Conservation (phyloP, 2,113 vertebrate species). For the Australoheros scitulus region DNA sequence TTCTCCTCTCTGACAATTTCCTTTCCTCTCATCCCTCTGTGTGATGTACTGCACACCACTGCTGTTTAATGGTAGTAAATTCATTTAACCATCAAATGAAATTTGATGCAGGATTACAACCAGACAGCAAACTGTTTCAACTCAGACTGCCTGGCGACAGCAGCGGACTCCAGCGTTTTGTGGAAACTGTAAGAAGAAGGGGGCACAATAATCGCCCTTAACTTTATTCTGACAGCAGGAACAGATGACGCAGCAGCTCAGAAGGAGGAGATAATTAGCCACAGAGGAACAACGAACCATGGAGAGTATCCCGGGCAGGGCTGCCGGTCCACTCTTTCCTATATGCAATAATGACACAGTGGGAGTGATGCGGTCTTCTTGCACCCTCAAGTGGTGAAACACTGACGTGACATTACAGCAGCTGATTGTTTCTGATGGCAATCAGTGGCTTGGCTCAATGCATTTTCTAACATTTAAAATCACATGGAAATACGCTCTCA, state of each 20-base stretch:
- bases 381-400: constrained; percentile 63
- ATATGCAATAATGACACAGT: not conserved
- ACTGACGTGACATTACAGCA: constrained; percentile 2
- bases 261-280: constrained; percentile 50
- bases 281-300: constrained; percentile 47
- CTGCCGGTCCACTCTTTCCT: not conserved
- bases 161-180: constrained; percentile 2
- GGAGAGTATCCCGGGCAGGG: not conserved
- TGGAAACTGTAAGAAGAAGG: constrained; percentile 13
- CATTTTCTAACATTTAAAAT: not conserved
- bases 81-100: constrained; percentile 17
- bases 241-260: constrained; percentile 54
- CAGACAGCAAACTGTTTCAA: not conserved
- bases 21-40: not conserved
- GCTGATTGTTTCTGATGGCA: not conserved
- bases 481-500: not conserved
- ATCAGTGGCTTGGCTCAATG: not conserved
- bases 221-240: constrained; percentile 39
- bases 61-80: constrained; percentile 22
- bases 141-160: constrained; percentile 18
- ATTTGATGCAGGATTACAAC: constrained; percentile 1
- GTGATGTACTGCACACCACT: not conserved
- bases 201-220: constrained; percentile 31
- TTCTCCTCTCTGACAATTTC: not conserved
- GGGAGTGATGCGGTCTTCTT: constrained; percentile 29